phyloP scores from a whole-genome alignment of 2,888 invertebrate genomes.

The Drosophila acutilabella region DNA sequence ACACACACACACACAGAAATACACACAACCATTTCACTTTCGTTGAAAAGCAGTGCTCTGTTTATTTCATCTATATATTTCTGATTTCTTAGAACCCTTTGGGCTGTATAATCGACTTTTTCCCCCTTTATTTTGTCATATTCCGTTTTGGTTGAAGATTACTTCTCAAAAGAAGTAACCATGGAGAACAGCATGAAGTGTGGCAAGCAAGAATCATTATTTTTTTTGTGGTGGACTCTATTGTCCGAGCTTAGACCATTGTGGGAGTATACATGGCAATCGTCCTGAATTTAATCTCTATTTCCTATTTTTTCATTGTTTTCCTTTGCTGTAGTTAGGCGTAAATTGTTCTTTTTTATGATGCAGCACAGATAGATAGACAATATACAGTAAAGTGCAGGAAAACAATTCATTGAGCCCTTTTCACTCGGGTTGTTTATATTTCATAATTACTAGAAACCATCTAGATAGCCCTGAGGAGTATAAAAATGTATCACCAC shows the following conservation, averaged over 20 bases:
- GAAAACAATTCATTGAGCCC: constrained; percentile 1
- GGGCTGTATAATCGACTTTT: constrained; percentile 4
- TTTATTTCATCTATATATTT: neutral
- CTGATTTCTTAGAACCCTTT: constrained; percentile 7
- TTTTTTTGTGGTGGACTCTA: neutral
- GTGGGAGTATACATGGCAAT: constrained; percentile 3
- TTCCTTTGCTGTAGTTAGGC: neutral
- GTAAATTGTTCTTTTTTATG: constrained; percentile 1
- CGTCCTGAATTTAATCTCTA: constrained; percentile 5
- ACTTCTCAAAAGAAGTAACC: constrained; percentile 8
- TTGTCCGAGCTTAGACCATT: constrained; percentile 5
- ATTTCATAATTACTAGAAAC: neutral
- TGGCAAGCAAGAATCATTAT: neutral
- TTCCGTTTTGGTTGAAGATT: constrained; percentile 11
- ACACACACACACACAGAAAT: neutral
- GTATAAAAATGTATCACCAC: neutral
- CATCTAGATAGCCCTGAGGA: neutral
- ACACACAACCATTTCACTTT: constrained; percentile 1
- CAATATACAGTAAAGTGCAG: neutral
- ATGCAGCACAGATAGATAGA: neutral
- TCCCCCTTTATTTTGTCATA: neutral
- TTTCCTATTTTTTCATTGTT: constrained; percentile 5
- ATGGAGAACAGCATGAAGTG: neutral
- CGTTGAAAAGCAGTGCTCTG: neutral
- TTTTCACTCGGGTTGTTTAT: neutral